Base-by-base conservation (phyloP, 2,113 vertebrate species). In the Apodemus sylvaticus region DNA sequence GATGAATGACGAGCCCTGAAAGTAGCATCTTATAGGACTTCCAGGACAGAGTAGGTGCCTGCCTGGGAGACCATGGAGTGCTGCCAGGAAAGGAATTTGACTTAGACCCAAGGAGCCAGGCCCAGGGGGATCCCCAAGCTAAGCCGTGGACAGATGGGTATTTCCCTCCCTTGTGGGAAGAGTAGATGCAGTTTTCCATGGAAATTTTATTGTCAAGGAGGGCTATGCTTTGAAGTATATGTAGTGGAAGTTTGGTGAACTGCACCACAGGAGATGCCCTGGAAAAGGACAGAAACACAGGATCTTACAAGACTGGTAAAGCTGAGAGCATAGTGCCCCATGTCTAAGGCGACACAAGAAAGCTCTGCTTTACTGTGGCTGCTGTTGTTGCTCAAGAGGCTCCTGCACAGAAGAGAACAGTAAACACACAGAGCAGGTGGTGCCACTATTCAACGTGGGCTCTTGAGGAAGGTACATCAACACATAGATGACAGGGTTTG, bases 141-240 rank as follows among this genome's bases (percentile, higher is more conserved):
- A 19, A 86, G 74, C 20, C 86, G 60, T n/a, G 24, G 31, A 62
- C 45, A 58, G n/a, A 31, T 89, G 39, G 26, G n/a, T 85, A 0
- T 79, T 87, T 93, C 71, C 42, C 95, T 94, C 85, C 62, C 58
- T 92, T 89, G 48, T 73, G 20, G 14, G 45, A 86, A 53, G 94
- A 71, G 78, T 11, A 68, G 86, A 76, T 92, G 58, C n/a, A 60
- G 24, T 93, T 97, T 94, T 68, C 39, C 62, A 42, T 58, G 68
- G 64, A 34, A 4, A 31, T 73, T 95, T 94, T 86, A 71, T 95
- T 94, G 51, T 76, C 86, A 53, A 86, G 85, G 86, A 94, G 73
- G 73, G 3, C 64, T 93, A 39, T 70, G 26, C 76, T 96, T 94
- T 95, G 86, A 74, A 77, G 73, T 92, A 48, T 45, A 45, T 93